Evolutionary conservation across 2,888 invertebrate species (phyloP).

Genomic region (Tupiocoris notatus): DNA sequence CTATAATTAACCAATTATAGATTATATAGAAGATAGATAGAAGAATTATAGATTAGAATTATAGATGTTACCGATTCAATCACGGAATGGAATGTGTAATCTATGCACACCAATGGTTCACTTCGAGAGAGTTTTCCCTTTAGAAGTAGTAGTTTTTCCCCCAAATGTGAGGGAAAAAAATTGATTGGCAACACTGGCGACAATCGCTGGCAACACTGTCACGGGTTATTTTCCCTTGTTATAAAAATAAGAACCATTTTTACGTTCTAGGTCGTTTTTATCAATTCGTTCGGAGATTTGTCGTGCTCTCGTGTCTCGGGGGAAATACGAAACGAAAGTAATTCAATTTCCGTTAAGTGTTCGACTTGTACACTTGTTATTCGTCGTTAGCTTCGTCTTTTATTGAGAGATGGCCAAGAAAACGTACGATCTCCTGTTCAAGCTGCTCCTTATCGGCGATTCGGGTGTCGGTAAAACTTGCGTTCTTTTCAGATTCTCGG

Average conservation of each 20-base stretch:
- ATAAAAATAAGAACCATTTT: background rate
- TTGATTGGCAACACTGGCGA: background rate
- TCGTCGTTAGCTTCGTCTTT: background rate
- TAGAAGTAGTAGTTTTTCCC: background rate
- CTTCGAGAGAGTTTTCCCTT: no score
- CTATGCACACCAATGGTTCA: no score
- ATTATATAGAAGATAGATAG: no score
- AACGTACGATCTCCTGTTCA: constrained; percentile 91
- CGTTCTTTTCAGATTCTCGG: constrained; percentile 90
- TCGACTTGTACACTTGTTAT: background rate
- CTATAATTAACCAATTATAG: no score
- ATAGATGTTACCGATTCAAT: no score
- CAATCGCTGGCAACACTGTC: background rate
- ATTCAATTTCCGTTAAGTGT: background rate
- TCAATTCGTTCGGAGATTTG: background rate
- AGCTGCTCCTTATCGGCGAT: constrained; percentile 87
- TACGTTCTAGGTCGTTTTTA: background rate
- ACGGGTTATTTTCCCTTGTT: background rate
- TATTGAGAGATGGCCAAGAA: constrained; percentile 76
- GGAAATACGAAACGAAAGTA: background rate
- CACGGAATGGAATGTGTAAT: no score
- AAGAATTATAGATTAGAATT: no score
- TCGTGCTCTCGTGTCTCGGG: background rate
- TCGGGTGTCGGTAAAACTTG: constrained; percentile 94
- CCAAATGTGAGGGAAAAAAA: background rate